These are phyloP conservation scores for Artemisiospiza belli DNA, from an alignment of 2,113 vertebrate species.

Conservation along the genomic window DNA sequence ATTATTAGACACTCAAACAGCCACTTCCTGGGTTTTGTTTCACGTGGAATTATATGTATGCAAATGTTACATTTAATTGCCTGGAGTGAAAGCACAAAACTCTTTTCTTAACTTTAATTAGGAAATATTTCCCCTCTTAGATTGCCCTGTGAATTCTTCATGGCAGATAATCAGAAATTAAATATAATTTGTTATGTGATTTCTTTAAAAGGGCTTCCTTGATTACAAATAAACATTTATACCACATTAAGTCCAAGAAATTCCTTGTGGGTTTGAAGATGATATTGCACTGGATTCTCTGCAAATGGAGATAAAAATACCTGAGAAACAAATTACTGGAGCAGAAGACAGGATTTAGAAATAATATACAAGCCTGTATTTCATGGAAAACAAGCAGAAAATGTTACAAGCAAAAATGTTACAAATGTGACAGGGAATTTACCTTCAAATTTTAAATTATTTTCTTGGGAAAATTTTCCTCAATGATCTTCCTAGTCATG, in stretches of 20 bases:
- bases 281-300: neutral
- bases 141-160: neutral
- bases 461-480: neutral
- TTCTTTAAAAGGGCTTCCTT: neutral
- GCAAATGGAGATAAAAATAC: neutral
- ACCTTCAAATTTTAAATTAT: neutral
- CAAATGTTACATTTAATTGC: conserved; percentile 53
- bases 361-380: neutral
- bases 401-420: neutral
- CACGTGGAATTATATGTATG: conserved; percentile 16
- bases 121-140: conserved; percentile 44
- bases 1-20: conserved; percentile 15
- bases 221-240: conserved; percentile 6
- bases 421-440: neutral
- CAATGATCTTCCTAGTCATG: neutral
- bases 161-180: conserved; percentile 30
- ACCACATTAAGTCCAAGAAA: neutral
- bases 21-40: conserved; percentile 32
- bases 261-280: neutral
- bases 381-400: neutral
- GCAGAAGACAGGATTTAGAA: neutral
- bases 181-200: neutral
- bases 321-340: neutral
- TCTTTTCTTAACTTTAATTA: conserved; percentile 42
- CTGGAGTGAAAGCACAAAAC: neutral